Base-by-base conservation (phyloP, 2,797 vertebrate genomes). In the Spinus pinus region DNA sequence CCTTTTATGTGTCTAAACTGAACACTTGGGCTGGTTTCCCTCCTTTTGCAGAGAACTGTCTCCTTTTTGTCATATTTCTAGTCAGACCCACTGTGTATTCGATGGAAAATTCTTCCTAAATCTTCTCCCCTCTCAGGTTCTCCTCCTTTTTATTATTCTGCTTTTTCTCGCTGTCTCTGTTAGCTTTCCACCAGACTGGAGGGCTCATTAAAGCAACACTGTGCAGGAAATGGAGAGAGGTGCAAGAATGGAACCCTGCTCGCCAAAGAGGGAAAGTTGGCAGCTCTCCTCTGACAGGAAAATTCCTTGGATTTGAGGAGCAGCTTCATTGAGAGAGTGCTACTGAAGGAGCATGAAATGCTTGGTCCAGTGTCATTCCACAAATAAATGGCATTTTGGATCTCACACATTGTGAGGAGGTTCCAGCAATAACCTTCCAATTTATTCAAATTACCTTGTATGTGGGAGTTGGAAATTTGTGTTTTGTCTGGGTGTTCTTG, bases 161-260 rank as follows among this genome's bases (percentile, higher is more conserved):
- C 33, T 13, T 78, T 58, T 71, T 41, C 31, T 89, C 2, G 0
- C 80, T 2, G 2, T 64, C 71, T 88, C 41, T 69, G 41, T 41
- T 75, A 90, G 89, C 71, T 90, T 92, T 95, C 77, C 64, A 49
- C 60, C 70, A 91, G 91, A 54, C 82, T 86, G 70, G 54, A 95
- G 88, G 73, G 66, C 78, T 95, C 83, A 12, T 93, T 96, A 95
- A 79, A 93, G 46, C 47, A 14, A 47, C 5, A 18, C 66, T 9
- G 31, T 27, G 31, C 85, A 93, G 93, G 91, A 95, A 97, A 82
- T 90, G 7, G 46, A 85, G 78, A 82, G 61, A 78, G 69, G 93
- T 50, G 18, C 81, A 95, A 92, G 75, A 86, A 95, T 66, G 70
- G 83, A 81, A 58, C 74, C 70, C 62, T 50, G 39, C 85, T 94